Evolutionary conservation across 1,140 invertebrate genomes (phyloP).

Genomic region (Nasonia vitripennis): DNA sequence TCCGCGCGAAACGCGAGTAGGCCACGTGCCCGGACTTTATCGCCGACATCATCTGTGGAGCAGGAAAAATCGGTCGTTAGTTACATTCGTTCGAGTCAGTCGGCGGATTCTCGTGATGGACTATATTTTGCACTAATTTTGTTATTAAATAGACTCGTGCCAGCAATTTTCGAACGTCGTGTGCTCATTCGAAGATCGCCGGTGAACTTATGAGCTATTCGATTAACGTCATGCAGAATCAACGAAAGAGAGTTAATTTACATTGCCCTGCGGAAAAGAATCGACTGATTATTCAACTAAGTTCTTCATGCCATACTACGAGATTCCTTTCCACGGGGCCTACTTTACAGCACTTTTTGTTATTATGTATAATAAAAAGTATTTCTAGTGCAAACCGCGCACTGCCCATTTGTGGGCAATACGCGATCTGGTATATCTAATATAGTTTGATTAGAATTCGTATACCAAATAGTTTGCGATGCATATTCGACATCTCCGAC

Average conservation of each 20-base stretch:
- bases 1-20: conserved; percentile 92
- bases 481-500: background rate
- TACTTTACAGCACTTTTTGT: background rate
- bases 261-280: background rate
- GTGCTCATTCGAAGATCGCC: background rate
- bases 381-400: background rate
- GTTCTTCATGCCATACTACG: background rate
- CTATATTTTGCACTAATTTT: background rate
- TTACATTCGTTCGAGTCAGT: background rate
- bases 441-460: background rate
- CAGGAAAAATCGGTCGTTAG: conserved; percentile 50
- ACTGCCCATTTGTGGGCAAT: too few relatives aligned
- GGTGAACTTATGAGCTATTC: background rate
- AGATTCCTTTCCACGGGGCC: background rate
- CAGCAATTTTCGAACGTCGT: background rate
- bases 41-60: conserved; percentile 94
- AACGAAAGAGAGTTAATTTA: background rate
- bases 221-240: background rate
- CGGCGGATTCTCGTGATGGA: background rate
- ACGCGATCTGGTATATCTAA: background rate
- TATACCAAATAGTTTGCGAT: background rate
- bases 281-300: background rate
- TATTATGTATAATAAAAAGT: background rate
- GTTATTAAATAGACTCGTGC: background rate
- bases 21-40: conserved; percentile 94